Evolutionary conservation across 2,113 vertebrate species (phyloP).

Genomic region (Entomyzon cyanotis): DNA sequence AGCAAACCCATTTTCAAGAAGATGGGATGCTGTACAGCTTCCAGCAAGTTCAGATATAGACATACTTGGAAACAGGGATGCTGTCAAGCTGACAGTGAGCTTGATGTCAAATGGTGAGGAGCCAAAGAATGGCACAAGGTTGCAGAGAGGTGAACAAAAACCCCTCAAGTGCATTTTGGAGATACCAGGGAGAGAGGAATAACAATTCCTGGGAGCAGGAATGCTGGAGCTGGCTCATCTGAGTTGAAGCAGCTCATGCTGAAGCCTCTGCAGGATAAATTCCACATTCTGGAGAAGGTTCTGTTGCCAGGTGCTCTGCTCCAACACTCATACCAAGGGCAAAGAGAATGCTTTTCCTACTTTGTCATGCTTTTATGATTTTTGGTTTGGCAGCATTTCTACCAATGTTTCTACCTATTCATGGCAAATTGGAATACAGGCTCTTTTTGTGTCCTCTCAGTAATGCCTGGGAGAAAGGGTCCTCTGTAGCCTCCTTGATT

Average conservation of each 20-base stretch:
- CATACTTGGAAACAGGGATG: background rate
- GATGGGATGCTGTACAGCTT: background rate
- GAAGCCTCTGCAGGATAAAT: background rate
- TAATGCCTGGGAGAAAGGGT: background rate
- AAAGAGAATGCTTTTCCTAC: background rate
- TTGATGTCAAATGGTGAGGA: background rate
- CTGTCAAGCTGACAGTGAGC: background rate
- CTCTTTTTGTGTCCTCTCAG: background rate
- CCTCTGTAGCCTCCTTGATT: fast-evolving
- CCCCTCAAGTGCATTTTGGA: background rate
- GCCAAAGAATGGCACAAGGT: background rate
- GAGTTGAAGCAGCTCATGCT: background rate
- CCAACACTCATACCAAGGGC: background rate
- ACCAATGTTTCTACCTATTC: background rate
- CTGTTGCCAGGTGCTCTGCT: background rate
- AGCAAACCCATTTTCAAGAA: background rate
- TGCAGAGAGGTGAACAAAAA: background rate
- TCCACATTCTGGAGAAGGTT: background rate
- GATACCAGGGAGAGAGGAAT: background rate
- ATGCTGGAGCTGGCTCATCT: background rate
- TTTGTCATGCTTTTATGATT: background rate
- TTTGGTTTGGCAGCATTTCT: background rate
- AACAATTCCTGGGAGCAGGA: background rate
- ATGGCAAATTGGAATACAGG: background rate
- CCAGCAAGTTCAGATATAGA: background rate